Evolutionary conservation across 2,888 invertebrate species (phyloP).

Genomic region (Amblyjoppa proteus): DNA sequence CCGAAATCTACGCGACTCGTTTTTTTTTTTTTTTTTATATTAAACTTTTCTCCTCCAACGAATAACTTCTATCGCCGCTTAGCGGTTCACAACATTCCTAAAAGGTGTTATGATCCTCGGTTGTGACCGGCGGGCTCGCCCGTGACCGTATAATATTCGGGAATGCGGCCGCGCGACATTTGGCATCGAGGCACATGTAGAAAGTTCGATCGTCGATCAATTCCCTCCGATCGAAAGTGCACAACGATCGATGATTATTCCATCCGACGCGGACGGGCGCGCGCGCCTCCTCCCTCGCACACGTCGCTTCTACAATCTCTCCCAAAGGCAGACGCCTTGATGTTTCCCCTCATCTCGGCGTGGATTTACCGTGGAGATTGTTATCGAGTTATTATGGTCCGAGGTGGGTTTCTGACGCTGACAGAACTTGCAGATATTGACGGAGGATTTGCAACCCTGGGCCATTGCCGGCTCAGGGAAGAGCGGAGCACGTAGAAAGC

Average conservation of each 20-base stretch:
- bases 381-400: neutral
- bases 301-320: constrained; percentile 1
- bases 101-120: constrained; percentile 4
- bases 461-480: neutral
- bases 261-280: neutral
- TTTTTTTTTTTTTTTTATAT: neutral
- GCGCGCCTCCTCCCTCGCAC: constrained; percentile 10
- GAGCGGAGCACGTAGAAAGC: neutral
- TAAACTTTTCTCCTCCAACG: constrained; percentile 2
- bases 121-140: neutral
- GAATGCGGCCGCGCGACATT: constrained; percentile 36
- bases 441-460: neutral
- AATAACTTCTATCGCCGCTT: constrained; percentile 1
- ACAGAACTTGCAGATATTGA: neutral
- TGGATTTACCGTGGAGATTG: neutral
- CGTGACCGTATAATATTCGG: constrained; percentile 24
- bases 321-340: neutral
- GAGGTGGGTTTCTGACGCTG: neutral
- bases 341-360: neutral
- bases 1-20: neutral
- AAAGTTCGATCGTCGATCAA: constrained; percentile 46
- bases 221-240: constrained; percentile 43
- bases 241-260: constrained; percentile 43
- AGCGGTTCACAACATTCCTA: constrained; percentile 14
- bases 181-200: constrained; percentile 19